A percentile compares a stretch with the other conserved stretches of the same genome.
These are phyloP conservation scores for Dermatemys mawii DNA, from an alignment of 2,113 vertebrate species.

Conservation along the genomic window DNA sequence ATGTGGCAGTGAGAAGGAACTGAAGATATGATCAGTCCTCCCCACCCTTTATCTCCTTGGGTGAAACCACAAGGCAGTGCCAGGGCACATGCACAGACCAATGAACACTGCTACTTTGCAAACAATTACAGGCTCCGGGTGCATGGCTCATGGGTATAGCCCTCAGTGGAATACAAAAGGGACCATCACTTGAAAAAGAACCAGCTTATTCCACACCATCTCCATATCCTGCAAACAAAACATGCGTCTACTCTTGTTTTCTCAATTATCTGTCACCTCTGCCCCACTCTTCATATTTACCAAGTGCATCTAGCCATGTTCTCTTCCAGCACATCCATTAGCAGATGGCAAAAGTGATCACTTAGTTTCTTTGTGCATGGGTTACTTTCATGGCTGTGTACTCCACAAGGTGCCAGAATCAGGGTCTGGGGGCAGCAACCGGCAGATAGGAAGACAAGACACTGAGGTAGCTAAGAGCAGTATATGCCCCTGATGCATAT, in stretches of 20 bases:
- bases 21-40: too few species aligned
- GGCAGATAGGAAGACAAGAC: background rate
- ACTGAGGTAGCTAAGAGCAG: rapidly evolving
- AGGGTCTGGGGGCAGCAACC: rapidly evolving
- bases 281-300: background rate
- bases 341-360: background rate
- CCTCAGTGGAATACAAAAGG: too few species aligned
- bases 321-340: rapidly evolving
- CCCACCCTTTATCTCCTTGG: too few species aligned
- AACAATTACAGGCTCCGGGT: too few species aligned
- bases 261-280: rapidly evolving
- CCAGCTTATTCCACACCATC: rapidly evolving
- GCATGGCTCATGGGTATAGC: too few species aligned
- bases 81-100: too few species aligned
- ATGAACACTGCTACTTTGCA: too few species aligned
- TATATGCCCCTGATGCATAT: background rate
- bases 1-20: too few species aligned
- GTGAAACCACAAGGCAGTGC: too few species aligned
- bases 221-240: background rate
- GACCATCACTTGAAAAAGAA: too few species aligned
- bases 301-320: rapidly evolving
- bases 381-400: background rate
- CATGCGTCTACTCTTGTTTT: background rate
- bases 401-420: rapidly evolving
- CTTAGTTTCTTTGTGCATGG: background rate